Conservation (phyloP, 2,888 invertebrate species). For the Cyclophora punctaria region DNA sequence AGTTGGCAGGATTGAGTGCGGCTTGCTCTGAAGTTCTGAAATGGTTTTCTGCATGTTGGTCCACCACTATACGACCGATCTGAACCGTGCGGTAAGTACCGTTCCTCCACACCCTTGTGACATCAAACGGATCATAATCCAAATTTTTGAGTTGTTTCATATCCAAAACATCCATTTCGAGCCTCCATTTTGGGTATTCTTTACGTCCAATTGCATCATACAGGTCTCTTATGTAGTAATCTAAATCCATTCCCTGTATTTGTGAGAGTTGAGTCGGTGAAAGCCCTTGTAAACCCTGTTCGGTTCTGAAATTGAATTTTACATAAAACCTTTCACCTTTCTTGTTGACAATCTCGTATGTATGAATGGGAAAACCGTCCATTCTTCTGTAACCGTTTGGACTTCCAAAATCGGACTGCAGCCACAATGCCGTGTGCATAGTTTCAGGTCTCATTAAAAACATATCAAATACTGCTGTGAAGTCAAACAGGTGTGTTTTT, state of each 20-base stretch:
- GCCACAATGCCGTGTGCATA: constrained; percentile 83
- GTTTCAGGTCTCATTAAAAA: constrained; percentile 85
- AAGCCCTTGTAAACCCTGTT: constrained; percentile 88
- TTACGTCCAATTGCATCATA: constrained; percentile 89
- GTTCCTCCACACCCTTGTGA: constrained; percentile 90
- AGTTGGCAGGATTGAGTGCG: not conserved
- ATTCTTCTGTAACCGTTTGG: constrained; percentile 92
- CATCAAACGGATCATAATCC: constrained; percentile 88
- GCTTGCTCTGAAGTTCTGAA: constrained; percentile 4
- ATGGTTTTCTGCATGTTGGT: constrained; percentile 83
- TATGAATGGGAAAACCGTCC: constrained; percentile 93
- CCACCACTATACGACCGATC: constrained; percentile 85
- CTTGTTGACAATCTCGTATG: constrained; percentile 89
- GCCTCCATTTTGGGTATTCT: constrained; percentile 31
- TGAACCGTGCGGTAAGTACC: constrained; percentile 84
- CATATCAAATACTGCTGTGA: constrained; percentile 92
- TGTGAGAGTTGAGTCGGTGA: constrained; percentile 76
- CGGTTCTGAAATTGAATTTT: constrained; percentile 92
- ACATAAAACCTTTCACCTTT: constrained; percentile 82
- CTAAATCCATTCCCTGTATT: constrained; percentile 82
- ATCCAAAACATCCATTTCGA: constrained; percentile 11
- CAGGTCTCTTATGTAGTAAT: constrained; percentile 85
- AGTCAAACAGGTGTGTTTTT: constrained; percentile 85
- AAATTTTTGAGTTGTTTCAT: constrained; percentile 79
- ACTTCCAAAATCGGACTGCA: constrained; percentile 89